phyloP scores from a whole-genome alignment of 2,888 invertebrate genomes.

The Acleris cristana region DNA sequence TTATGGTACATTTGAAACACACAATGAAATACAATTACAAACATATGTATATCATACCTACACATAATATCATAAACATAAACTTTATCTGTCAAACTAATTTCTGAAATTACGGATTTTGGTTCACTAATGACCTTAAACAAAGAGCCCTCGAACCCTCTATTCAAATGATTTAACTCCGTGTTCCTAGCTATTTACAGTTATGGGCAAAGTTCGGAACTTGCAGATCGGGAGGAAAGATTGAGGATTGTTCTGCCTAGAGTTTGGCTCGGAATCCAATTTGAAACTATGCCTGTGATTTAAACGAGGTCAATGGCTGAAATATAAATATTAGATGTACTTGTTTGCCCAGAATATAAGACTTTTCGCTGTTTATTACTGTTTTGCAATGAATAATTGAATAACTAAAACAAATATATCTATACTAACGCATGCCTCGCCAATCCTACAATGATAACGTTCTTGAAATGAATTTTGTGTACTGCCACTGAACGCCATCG shows the following conservation, averaged over 20 bases:
- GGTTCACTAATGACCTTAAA: conserved; percentile 1
- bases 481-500: too few relatives aligned
- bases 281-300: conserved; percentile 17
- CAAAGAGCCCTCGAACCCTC: conserved; percentile 14
- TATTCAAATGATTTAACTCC: conserved; percentile 16
- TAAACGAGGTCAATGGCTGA: not conserved
- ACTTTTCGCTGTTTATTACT: too few relatives aligned
- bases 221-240: conserved; percentile 29
- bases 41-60: too few relatives aligned
- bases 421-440: too few relatives aligned
- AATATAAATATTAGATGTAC: not conserved
- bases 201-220: conserved; percentile 37
- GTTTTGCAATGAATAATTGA: too few relatives aligned
- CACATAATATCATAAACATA: too few relatives aligned
- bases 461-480: too few relatives aligned
- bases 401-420: too few relatives aligned
- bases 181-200: conserved; percentile 32
- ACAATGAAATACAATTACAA: too few relatives aligned
- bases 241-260: conserved; percentile 22
- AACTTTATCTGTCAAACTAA: too few relatives aligned
- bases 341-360: not conserved
- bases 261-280: conserved; percentile 16
- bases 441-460: too few relatives aligned
- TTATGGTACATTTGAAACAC: too few relatives aligned
- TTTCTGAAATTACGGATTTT: not conserved